Conservation (phyloP, 2,888 invertebrate species). For the Lapara coniferarum region DNA sequence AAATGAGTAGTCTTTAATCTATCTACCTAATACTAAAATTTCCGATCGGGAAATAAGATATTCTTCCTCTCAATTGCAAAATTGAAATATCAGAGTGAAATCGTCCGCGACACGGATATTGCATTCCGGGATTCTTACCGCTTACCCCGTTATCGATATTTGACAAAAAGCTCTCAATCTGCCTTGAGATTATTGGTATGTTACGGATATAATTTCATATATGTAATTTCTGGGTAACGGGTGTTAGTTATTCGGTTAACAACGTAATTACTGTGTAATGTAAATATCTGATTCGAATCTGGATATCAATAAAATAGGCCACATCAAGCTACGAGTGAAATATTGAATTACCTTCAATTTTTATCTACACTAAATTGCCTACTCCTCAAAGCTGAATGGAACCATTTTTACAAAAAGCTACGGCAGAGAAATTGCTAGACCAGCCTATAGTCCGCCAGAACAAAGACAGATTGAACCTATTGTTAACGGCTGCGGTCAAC, state of each 20-base stretch:
- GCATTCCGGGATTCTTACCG: neutral
- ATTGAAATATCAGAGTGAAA: no score
- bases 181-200: neutral
- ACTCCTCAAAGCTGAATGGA: neutral
- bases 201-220: no score
- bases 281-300: no score
- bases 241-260: no score
- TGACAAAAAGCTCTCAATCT: neutral
- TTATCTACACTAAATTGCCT: neutral
- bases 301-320: no score
- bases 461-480: slow-evolving; percentile 1
- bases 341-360: neutral
- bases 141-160: neutral
- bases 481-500: slow-evolving; percentile 5
- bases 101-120: neutral
- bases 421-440: neutral
- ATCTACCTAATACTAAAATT: no score
- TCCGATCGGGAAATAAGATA: no score
- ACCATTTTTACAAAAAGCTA: neutral
- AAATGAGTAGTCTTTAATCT: no score
- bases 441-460: neutral
- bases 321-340: no score
- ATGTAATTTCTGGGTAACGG: no score
- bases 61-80: no score
- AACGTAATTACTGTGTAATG: no score